Evolutionary conservation across 35 echinoderm and acorn worm genomes (phyloP).

Genomic region (Diadema setosum): DNA sequence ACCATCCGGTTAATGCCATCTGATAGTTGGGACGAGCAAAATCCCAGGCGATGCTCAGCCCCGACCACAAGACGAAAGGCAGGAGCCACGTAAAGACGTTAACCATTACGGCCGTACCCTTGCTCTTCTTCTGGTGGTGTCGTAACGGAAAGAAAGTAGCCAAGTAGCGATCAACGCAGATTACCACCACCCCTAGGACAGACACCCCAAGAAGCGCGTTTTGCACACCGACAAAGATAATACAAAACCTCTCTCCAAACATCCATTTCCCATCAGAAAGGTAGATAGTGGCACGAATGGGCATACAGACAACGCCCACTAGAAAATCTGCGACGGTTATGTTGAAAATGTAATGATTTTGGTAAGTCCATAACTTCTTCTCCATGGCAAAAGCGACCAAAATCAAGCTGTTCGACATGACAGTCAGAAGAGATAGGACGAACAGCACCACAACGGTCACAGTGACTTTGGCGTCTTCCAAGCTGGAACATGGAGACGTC

Average conservation of each 20-base stretch:
- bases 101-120: not conserved
- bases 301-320: too few relatives aligned
- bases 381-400: too few relatives aligned
- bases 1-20: not conserved
- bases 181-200: not conserved
- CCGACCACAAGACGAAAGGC: not conserved
- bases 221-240: not conserved
- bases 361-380: too few relatives aligned
- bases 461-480: too few relatives aligned
- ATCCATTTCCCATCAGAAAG: not conserved
- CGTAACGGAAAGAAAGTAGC: not conserved
- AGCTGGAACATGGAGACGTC: too few relatives aligned
- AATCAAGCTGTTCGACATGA: too few relatives aligned
- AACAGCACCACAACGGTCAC: too few relatives aligned
- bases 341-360: too few relatives aligned
- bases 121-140: not conserved
- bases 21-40: not conserved
- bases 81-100: not conserved
- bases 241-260: not conserved
- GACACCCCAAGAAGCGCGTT: not conserved
- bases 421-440: too few relatives aligned
- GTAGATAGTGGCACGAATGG: not conserved
- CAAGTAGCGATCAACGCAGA: conserved; percentile 42
- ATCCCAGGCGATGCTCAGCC: not conserved
- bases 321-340: too few relatives aligned